Percentiles rank a stretch among this genome's conserved stretches.
Conservation (phyloP, 2,797 vertebrate genomes). For the Thripadectes ignobilis region DNA sequence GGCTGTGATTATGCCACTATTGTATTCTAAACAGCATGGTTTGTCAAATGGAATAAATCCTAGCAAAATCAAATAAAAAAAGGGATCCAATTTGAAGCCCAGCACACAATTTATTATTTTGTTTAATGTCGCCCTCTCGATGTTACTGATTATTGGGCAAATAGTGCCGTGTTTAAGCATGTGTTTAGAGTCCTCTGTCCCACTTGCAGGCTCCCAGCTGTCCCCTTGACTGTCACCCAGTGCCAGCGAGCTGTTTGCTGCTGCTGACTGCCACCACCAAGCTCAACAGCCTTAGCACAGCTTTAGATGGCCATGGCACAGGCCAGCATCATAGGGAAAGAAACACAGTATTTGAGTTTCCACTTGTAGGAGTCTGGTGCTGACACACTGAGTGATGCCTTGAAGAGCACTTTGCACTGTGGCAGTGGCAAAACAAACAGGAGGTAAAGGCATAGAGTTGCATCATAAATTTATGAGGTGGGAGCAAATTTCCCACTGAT, state of each 20-base stretch:
- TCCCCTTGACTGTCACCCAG: neutral
- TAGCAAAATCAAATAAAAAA: slow-evolving; percentile 64
- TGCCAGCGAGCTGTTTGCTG: neutral
- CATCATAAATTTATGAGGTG: neutral
- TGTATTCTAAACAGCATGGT: slow-evolving; percentile 92
- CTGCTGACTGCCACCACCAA: fast-evolving
- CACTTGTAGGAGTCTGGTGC: neutral
- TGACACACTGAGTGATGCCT: neutral
- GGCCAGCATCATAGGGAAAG: neutral
- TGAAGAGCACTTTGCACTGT: neutral
- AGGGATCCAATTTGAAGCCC: slow-evolving; percentile 63
- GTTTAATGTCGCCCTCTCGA: slow-evolving; percentile 55
- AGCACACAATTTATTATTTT: slow-evolving; percentile 73
- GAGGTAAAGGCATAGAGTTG: neutral
- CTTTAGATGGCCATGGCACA: neutral
- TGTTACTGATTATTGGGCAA: slow-evolving; percentile 61
- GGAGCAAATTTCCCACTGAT: neutral
- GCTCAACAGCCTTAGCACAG: neutral
- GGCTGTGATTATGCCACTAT: slow-evolving; percentile 92
- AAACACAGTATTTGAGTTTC: neutral
- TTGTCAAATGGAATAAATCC: slow-evolving; percentile 88
- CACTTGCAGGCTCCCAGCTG: neutral
- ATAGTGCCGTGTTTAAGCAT: slow-evolving; percentile 58
- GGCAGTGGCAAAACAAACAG: neutral
- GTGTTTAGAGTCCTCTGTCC: slow-evolving; percentile 56